Conservation (phyloP, 2,888 invertebrate genomes). For the Drosophila ezoana region DNA sequence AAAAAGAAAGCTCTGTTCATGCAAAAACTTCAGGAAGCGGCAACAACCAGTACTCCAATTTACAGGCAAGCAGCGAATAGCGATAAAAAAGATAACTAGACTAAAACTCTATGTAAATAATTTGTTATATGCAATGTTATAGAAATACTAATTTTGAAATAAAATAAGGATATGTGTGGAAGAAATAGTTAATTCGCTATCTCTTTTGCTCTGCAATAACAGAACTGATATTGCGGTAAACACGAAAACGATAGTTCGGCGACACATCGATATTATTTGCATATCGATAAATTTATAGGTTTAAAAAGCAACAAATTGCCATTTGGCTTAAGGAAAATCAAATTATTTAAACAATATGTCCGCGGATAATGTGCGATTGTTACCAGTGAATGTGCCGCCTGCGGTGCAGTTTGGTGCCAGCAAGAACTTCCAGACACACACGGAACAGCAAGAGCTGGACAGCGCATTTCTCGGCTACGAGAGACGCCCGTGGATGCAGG, state of each 20-base stretch:
- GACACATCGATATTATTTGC: slow-evolving; percentile 19
- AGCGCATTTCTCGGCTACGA: slow-evolving; percentile 64
- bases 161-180: not conserved
- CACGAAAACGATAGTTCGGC: no score
- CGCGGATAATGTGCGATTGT: slow-evolving; percentile 37
- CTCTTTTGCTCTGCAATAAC: no score
- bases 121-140: slow-evolving; percentile 32
- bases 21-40: slow-evolving; percentile 76
- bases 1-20: slow-evolving; percentile 80
- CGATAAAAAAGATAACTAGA: slow-evolving; percentile 58
- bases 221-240: no score
- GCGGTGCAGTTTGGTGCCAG: slow-evolving; percentile 66
- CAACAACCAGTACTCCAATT: slow-evolving; percentile 65
- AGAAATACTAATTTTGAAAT: slow-evolving; percentile 31
- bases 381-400: slow-evolving; percentile 28
- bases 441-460: slow-evolving; percentile 62
- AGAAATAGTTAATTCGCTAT: no score
- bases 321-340: slow-evolving; percentile 1
- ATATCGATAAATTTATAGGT: slow-evolving; percentile 27
- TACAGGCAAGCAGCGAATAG: slow-evolving; percentile 45
- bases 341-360: slow-evolving; percentile 37
- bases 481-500: slow-evolving; percentile 54
- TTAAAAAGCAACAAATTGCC: slow-evolving; percentile 28
- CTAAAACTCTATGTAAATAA: slow-evolving; percentile 5
- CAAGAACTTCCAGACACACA: slow-evolving; percentile 67